phyloP scores from a whole-genome alignment of 2,113 vertebrate species.

The Columba livia region DNA sequence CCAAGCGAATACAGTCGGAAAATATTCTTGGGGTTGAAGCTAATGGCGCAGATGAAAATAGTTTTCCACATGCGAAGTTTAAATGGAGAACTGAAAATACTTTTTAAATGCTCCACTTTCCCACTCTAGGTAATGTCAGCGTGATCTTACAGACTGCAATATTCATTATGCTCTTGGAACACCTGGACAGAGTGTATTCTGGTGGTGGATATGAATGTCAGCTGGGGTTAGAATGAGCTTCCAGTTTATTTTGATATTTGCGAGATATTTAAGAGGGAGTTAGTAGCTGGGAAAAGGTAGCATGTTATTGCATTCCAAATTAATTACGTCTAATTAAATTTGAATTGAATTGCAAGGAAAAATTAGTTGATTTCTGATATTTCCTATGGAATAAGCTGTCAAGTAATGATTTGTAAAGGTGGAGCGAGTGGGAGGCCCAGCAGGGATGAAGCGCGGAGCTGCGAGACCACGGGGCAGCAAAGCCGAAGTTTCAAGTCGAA shows the following conservation, averaged over 20 bases:
- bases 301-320: not conserved
- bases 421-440: not conserved
- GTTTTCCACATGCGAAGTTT: not conserved
- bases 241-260: not conserved
- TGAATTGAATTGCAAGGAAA: not conserved
- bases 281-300: not conserved
- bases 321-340: not conserved
- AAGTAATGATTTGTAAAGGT: not conserved
- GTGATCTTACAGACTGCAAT: not conserved
- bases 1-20: not conserved
- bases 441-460: not conserved
- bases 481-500: not conserved
- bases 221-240: accelerated
- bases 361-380: not conserved
- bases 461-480: accelerated
- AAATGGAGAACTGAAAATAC: not conserved
- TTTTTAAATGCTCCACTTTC: not conserved
- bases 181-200: not conserved
- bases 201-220: not conserved
- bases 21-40: not conserved
- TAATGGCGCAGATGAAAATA: not conserved
- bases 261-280: not conserved
- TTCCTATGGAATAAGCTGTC: not conserved
- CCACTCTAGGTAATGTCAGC: not conserved
- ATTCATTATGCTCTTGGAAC: not conserved